Base-by-base conservation (phyloP, 1,140 invertebrate species). In the Ericerus pela region DNA sequence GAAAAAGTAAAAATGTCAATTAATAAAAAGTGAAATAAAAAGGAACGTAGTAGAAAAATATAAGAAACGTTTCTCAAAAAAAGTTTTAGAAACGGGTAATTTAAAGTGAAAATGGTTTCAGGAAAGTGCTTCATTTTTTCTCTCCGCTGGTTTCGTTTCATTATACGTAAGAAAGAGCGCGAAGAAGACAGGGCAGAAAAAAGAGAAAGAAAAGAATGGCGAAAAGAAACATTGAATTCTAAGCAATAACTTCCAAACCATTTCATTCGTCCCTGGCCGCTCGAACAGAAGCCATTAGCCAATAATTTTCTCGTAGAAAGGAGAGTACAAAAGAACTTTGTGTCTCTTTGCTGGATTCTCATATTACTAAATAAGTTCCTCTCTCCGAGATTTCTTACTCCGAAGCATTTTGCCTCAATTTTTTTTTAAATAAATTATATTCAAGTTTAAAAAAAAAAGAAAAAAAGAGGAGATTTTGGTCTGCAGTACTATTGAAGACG, bases 51-150 rank as follows among this genome's bases (percentile, higher is more conserved):
- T 16, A 18, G n/a, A n/a, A n/a, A n/a, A n/a, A n/a, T n/a, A n/a
- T n/a, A n/a, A n/a, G n/a, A n/a, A n/a, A n/a, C n/a, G n/a, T n/a
- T n/a, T n/a, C 20, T 6, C 5, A 24, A 47, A 47, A 47, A 47
- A 47, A 47, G 41, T 47, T 47, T n/a, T n/a, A n/a, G 20, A 47
- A 47, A 47, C 41, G 41, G 41, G 41, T 47, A 47, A 47, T 47
- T 47, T 47, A 47, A 47, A 47, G 41, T 47, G 41, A 47, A 47
- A 47, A 47, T 47, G 41, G 41, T 47, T 47, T 47, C 11, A 47
- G 41, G 41, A 47, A 47, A 24, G 41, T 24, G 16, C 16, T 47
- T 47, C 41, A 47, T 47, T 47, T 47, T 47, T 47, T 47, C 20
- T 22, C 41, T 47, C 26, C n/a, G 8, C n/a, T 33, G n/a, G n/a